phyloP scores from a whole-genome alignment of 2,797 vertebrate genomes.

The Chiloscyllium punctatum region DNA sequence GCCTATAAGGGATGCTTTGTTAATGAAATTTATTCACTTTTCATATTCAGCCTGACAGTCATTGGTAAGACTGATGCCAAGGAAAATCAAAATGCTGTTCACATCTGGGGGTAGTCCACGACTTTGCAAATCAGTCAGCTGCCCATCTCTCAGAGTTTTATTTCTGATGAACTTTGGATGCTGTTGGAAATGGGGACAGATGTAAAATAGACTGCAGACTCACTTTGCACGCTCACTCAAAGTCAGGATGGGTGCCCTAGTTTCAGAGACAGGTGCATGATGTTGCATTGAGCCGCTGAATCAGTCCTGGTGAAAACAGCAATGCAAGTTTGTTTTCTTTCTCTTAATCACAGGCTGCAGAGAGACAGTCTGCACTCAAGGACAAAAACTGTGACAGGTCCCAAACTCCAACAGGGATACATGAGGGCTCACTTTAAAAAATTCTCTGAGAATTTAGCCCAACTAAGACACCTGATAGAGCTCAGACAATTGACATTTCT shows the following conservation, averaged over 20 bases:
- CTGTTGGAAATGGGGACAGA: background rate
- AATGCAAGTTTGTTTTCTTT: no score
- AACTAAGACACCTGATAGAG: no score
- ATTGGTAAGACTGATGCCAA: background rate
- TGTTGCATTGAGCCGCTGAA: background rate
- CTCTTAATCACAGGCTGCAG: background rate
- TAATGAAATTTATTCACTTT: constrained; percentile 42
- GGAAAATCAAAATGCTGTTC: background rate
- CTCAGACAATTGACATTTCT: background rate
- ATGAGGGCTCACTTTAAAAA: background rate
- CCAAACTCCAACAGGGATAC: background rate
- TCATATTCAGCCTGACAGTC: constrained; percentile 37
- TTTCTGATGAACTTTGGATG: background rate
- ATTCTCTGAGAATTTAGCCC: background rate
- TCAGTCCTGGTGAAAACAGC: background rate
- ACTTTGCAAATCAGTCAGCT: background rate
- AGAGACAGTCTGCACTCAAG: background rate
- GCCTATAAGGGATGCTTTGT: constrained; percentile 41
- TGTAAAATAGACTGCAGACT: background rate
- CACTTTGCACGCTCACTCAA: background rate
- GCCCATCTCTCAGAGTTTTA: background rate
- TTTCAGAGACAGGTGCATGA: background rate
- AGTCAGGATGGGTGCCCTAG: background rate
- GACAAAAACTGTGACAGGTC: background rate
- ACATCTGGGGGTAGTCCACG: background rate